Evolutionary conservation across 2,113 vertebrate genomes (phyloP).

Genomic region (Centropristis striata): DNA sequence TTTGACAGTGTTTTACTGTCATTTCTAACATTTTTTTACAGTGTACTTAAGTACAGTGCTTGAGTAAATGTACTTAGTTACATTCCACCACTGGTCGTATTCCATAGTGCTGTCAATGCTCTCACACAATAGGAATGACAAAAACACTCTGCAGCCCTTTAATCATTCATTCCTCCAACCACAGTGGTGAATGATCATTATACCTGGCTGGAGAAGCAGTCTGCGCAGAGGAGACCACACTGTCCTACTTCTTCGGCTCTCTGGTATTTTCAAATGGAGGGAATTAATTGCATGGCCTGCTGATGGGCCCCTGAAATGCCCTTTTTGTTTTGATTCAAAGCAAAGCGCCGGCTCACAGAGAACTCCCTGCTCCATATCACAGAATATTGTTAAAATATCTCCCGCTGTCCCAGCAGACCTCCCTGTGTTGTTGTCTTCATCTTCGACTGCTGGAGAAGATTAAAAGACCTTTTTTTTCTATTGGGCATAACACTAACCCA

Average conservation of each 20-base stretch:
- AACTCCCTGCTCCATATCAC: conserved; percentile 16
- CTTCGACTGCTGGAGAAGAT: conserved; percentile 31
- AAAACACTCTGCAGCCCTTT: conserved; percentile 20
- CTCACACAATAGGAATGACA: conserved; percentile 25
- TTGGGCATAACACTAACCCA: conserved; percentile 6
- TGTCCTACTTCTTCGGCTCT: conserved; percentile 48
- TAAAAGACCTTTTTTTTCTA: conserved; percentile 36
- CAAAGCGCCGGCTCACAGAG: conserved; percentile 22
- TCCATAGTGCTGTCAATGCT: neutral
- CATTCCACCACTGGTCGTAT: too few species aligned
- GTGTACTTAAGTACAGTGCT: too few species aligned
- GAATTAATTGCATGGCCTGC: conserved; percentile 53
- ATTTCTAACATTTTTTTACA: too few species aligned
- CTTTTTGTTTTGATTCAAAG: conserved; percentile 64
- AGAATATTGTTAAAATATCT: conserved; percentile 31
- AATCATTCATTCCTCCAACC: conserved; percentile 38
- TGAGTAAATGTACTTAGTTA: too few species aligned
- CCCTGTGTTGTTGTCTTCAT: conserved; percentile 34
- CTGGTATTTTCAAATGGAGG: conserved; percentile 41
- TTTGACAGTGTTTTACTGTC: too few species aligned
- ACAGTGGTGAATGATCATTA: conserved; percentile 15
- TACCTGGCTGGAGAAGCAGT: conserved; percentile 49
- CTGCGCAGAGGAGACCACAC: conserved; percentile 19
- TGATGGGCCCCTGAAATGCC: conserved; percentile 44
- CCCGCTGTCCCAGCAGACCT: conserved; percentile 18